A percentile compares a stretch with the other conserved stretches of the same genome.
phyloP scores from a whole-genome alignment of 23 tunicate genomes.

The Halocynthia aurantium region DNA sequence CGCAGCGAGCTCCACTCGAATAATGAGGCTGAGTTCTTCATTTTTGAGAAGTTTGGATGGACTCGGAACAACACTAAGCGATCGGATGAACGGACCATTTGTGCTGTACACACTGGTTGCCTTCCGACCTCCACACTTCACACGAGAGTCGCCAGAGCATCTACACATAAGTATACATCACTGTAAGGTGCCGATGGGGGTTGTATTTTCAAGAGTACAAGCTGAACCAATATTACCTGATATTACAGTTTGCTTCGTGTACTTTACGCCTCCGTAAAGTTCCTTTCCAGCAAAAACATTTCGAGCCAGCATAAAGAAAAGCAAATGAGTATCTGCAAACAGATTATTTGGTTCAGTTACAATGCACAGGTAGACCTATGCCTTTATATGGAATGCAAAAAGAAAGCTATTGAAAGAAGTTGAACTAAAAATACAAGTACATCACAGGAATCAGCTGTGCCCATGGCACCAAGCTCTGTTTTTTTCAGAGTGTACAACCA shows the following conservation, averaged over 20 bases:
- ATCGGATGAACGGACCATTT: slow-evolving; percentile 10
- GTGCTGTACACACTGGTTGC: slow-evolving; percentile 7
- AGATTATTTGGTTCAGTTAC: neutral
- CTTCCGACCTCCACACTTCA: slow-evolving; percentile 13
- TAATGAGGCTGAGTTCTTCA: slow-evolving; percentile 1
- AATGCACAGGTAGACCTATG: neutral
- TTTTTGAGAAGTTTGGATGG: neutral
- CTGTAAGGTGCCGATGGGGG: neutral
- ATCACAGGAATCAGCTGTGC: no score
- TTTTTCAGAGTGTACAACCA: no score
- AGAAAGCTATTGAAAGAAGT: no score
- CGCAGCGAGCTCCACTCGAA: slow-evolving; percentile 6
- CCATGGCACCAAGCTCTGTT: no score
- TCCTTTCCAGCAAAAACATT: slow-evolving; percentile 12
- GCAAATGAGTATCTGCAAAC: slow-evolving; percentile 19
- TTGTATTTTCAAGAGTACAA: neutral
- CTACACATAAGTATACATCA: neutral
- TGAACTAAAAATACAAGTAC: no score
- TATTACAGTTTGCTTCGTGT: slow-evolving; percentile 8
- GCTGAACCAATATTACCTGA: neutral
- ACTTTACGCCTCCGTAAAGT: neutral
- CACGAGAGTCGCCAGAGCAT: neutral
- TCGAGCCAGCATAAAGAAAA: neutral
- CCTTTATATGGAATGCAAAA: no score
- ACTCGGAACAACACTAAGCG: neutral